Evolutionary conservation across 2,888 invertebrate genomes (phyloP).

Genomic region (Lysandra bellargus): DNA sequence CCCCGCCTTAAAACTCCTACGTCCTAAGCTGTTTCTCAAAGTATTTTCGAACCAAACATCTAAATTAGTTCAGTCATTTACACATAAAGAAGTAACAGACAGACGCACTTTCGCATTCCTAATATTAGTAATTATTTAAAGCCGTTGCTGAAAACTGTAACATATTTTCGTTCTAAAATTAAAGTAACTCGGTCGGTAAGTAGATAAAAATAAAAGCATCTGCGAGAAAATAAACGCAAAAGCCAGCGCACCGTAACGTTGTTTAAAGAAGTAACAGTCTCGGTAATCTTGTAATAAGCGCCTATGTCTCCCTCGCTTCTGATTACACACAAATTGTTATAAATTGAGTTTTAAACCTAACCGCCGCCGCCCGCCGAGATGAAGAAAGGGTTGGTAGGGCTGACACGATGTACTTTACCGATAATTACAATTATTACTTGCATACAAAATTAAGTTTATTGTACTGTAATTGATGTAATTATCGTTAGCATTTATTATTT

Average conservation of each 20-base stretch:
- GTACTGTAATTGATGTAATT: too few relatives aligned
- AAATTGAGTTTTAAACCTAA: constrained; percentile 79
- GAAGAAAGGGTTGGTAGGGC: constrained; percentile 64
- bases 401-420: constrained; percentile 51
- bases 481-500: background rate
- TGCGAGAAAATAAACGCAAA: background rate
- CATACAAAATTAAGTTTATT: too few relatives aligned
- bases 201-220: background rate
- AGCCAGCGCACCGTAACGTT: background rate
- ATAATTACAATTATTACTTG: background rate
- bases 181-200: background rate
- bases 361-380: constrained; percentile 52
- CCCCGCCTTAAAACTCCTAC: too few relatives aligned
- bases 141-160: background rate
- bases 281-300: constrained; percentile 48
- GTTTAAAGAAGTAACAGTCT: constrained; percentile 7
- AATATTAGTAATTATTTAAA: too few relatives aligned
- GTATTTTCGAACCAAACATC: too few relatives aligned
- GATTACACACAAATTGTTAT: constrained; percentile 79
- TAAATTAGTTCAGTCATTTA: too few relatives aligned
- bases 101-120: too few relatives aligned
- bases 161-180: background rate
- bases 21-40: too few relatives aligned
- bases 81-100: too few relatives aligned
- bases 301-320: constrained; percentile 56